Evolutionary conservation across 2,797 vertebrate species (phyloP), one percentile per base, ranked within the genome.

Genomic region (Pangasius larnaudii): DNA sequence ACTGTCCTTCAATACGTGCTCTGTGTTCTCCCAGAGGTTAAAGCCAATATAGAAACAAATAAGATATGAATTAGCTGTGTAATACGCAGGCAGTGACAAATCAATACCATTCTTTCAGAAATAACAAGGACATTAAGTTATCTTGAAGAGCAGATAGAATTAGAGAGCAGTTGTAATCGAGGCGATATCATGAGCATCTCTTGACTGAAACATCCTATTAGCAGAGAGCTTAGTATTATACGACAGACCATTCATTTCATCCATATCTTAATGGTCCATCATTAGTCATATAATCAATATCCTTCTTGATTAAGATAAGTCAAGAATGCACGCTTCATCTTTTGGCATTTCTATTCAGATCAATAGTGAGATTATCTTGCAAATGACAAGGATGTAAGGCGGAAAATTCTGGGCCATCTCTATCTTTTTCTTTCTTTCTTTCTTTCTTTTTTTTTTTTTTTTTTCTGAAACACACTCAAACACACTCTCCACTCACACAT

Each of bases 361-460:
- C 98, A 95, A 98, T 99, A 97, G 95, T 95, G 95, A 98, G 97
- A 98, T 98, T 97, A 97, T 97, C 97, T 97, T 93, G 95, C 96
- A 96, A 97, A 97, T 96, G 97, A 97, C 96, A 96, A 95, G 95
- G 97, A 97, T 96, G 97, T 95, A 96, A 96, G 96, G 94, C 93
- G 95, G 95, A 95, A 84, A 51, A 96, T 95, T 97, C 95, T 97
- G 96, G 96, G 96, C 89, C 91, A 93, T 94, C 94, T 95, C 94
- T 96, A 96, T 97, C 96, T 95, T 96, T 96, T 96, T 96, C 96
- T 97, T 89, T 91, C 87, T 51, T 24, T 88, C 88, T 87, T 87
- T 89, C 88, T 88, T 36, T 88, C 88, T 87, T 87, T 89, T 87
- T 88, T 36, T 2, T 39, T 39, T 39, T 91, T 90, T 96, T 84